Evolutionary conservation across 2,113 vertebrate genomes (phyloP).

Genomic region (Irena cyanogastra): DNA sequence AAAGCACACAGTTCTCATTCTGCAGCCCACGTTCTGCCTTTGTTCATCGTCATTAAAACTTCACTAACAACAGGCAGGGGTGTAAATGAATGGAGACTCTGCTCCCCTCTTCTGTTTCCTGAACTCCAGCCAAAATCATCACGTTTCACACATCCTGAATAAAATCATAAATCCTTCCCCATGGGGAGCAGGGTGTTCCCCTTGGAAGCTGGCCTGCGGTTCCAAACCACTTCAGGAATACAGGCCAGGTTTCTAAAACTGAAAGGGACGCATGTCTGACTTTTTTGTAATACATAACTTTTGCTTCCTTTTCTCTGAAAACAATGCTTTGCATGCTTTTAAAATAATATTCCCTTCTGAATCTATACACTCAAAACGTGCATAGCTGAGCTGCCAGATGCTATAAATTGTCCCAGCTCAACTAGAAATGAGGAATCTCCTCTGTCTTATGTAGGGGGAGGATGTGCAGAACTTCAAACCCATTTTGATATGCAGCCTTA

Average conservation of each 20-base stretch:
- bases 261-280: not conserved
- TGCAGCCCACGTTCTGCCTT: not conserved
- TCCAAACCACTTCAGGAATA: not conserved
- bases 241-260: not conserved
- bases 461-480: not conserved
- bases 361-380: not conserved
- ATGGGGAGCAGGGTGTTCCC: slow-evolving; percentile 17
- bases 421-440: not conserved
- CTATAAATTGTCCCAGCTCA: not conserved
- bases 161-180: slow-evolving; percentile 42
- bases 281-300: not conserved
- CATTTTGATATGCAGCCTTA: not conserved
- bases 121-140: slow-evolving; percentile 19
- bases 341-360: not conserved
- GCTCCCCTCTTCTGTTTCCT: not conserved
- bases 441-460: not conserved
- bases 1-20: not conserved
- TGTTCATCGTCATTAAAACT: not conserved
- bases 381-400: not conserved
- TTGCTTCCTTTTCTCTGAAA: not conserved
- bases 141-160: not conserved
- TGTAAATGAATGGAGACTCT: not conserved
- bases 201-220: not conserved
- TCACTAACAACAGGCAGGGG: not conserved
- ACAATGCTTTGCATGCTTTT: not conserved